Conservation (phyloP, 2,888 invertebrate species). For the Andrena minutula region DNA sequence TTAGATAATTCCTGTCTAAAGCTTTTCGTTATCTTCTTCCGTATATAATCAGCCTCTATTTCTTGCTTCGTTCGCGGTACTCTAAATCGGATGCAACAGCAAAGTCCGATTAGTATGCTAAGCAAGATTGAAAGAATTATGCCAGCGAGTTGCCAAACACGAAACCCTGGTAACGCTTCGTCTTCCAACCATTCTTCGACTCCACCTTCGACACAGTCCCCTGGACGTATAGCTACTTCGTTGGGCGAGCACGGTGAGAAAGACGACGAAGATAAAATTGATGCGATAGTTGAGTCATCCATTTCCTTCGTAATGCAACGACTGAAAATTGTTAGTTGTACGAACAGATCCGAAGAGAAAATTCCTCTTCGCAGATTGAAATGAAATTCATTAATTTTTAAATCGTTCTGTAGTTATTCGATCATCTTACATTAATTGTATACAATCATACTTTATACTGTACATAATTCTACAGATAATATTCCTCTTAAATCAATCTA, state of each 20-base stretch:
- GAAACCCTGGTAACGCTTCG: conserved; percentile 89
- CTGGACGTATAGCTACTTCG: conserved; percentile 71
- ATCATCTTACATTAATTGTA: conserved; percentile 1
- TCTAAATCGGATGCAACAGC: conserved; percentile 96
- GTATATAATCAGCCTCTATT: conserved; percentile 96
- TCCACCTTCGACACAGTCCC: conserved; percentile 75
- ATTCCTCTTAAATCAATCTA: conserved; percentile 2
- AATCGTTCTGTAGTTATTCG: background rate
- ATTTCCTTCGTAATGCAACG: conserved; percentile 33
- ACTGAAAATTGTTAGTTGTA: conserved; percentile 35
- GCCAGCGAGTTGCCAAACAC: conserved; percentile 90
- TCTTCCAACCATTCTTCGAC: conserved; percentile 90
- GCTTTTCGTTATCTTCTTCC: conserved; percentile 93
- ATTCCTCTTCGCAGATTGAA: background rate
- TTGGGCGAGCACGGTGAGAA: conserved; percentile 73
- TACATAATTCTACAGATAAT: conserved; percentile 17
- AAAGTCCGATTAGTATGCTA: conserved; percentile 88
- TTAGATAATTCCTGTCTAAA: conserved; percentile 93
- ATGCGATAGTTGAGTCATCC: conserved; percentile 50
- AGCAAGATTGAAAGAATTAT: conserved; percentile 79
- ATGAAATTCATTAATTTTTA: background rate
- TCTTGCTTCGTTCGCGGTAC: conserved; percentile 98
- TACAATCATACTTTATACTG: conserved; percentile 8
- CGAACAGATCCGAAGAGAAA: background rate
- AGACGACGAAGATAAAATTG: conserved; percentile 60